phyloP scores from a whole-genome alignment of 2,113 vertebrate species.

The Periophthalmodon schlosseri region DNA sequence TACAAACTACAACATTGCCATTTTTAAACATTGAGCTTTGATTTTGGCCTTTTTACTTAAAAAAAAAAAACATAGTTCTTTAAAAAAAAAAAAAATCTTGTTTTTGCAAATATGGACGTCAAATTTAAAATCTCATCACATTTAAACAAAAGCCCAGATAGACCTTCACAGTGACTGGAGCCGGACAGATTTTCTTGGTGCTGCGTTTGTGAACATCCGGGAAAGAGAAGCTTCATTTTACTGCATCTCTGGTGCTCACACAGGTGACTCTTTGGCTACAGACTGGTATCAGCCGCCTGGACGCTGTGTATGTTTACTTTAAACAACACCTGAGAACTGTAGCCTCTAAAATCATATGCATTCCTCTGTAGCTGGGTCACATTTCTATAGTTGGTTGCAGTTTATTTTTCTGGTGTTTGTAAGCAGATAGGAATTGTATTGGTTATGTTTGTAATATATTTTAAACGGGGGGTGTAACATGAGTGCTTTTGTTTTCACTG shows the following conservation, averaged over 20 bases:
- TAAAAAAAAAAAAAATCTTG: slow-evolving; percentile 30
- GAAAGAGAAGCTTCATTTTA: slow-evolving; percentile 66
- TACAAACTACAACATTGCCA: slow-evolving; percentile 91
- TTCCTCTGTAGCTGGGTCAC: slow-evolving; percentile 82
- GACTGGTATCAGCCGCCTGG: slow-evolving; percentile 85
- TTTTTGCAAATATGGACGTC: slow-evolving; percentile 60
- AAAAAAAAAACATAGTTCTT: slow-evolving; percentile 78
- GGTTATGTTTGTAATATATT: slow-evolving; percentile 58
- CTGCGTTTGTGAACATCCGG: slow-evolving; percentile 72
- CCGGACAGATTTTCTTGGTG: slow-evolving; percentile 72
- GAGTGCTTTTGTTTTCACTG: slow-evolving; percentile 37
- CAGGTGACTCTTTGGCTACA: slow-evolving; percentile 83
- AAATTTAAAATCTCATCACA: slow-evolving; percentile 55
- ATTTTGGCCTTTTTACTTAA: slow-evolving; percentile 57
- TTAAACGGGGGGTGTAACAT: slow-evolving; percentile 52
- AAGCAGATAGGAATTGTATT: slow-evolving; percentile 40
- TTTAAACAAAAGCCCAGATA: slow-evolving; percentile 77
- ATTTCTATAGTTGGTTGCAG: slow-evolving; percentile 59
- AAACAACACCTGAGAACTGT: slow-evolving; percentile 79
- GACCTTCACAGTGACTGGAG: slow-evolving; percentile 53
- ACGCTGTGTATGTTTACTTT: slow-evolving; percentile 52
- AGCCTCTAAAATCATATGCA: slow-evolving; percentile 88
- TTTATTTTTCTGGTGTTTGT: slow-evolving; percentile 51
- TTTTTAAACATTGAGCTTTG: slow-evolving; percentile 83
- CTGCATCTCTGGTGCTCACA: slow-evolving; percentile 81